These are phyloP conservation scores for Ommatoiulus sabulosus DNA, from an alignment of 2,888 invertebrate species.

Conservation along the genomic window DNA sequence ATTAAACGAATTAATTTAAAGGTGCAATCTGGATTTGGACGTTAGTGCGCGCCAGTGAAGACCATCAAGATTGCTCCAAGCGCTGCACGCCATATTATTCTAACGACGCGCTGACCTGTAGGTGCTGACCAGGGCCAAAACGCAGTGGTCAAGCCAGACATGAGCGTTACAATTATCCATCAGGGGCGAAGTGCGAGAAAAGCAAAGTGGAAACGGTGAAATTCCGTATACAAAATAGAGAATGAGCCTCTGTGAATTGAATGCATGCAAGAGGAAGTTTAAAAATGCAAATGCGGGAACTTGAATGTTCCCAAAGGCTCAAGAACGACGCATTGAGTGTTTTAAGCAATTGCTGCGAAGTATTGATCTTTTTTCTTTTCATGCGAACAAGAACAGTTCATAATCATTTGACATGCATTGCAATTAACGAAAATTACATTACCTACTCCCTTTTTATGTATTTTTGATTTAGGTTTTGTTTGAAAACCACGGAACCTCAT, in stretches of 20 bases:
- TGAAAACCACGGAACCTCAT: too few relatives aligned
- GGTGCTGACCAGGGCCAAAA: neutral
- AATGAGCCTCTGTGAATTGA: neutral
- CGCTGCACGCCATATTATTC: neutral
- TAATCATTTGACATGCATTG: too few relatives aligned
- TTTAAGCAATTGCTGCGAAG: neutral
- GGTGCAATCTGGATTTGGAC: conserved; percentile 32
- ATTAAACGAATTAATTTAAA: conserved; percentile 43
- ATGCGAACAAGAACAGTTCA: too few relatives aligned
- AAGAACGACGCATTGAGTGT: neutral
- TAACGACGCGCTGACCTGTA: neutral
- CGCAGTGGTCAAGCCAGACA: neutral
- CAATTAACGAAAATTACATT: too few relatives aligned
- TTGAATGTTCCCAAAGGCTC: too few relatives aligned
- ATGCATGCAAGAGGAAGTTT: neutral
- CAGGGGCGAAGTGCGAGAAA: neutral
- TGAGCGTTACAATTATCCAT: neutral
- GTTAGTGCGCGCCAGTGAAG: neutral
- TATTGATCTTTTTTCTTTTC: too few relatives aligned
- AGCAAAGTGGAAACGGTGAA: neutral
- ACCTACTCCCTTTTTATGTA: too few relatives aligned
- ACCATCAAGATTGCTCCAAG: neutral
- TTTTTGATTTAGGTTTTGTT: neutral
- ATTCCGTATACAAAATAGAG: neutral
- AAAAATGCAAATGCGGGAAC: neutral